Evolutionary conservation across 2,888 invertebrate genomes (phyloP).

Genomic region (Antitype chi): DNA sequence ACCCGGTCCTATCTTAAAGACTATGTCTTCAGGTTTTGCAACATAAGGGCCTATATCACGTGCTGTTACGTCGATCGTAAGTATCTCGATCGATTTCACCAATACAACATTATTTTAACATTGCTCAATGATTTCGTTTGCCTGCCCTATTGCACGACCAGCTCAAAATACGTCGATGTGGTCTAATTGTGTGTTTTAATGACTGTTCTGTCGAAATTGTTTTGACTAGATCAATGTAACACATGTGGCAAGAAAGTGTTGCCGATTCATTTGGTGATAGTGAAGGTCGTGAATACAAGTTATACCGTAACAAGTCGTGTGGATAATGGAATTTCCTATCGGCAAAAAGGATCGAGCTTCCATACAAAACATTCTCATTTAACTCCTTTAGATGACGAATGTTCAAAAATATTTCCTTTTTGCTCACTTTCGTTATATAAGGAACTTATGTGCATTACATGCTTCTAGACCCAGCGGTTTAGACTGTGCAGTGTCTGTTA

Average conservation of each 20-base stretch:
- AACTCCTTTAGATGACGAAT: not conserved
- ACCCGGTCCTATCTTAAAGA: not conserved
- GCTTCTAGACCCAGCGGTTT: not conserved
- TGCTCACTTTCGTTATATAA: not conserved
- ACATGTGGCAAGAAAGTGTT: slow-evolving; percentile 15
- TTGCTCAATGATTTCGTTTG: slow-evolving; percentile 40
- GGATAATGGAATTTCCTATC: not conserved
- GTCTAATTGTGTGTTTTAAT: slow-evolving; percentile 40
- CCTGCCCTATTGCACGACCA: slow-evolving; percentile 18
- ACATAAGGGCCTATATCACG: slow-evolving; percentile 6
- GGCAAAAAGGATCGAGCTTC: not conserved
- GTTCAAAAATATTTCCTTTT: not conserved
- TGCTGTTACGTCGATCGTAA: slow-evolving; percentile 18
- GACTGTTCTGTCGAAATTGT: slow-evolving; percentile 46
- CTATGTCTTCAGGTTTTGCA: not conserved
- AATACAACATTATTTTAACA: slow-evolving; percentile 22
- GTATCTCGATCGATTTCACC: slow-evolving; percentile 32
- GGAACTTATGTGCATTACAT: not conserved
- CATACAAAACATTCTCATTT: not conserved
- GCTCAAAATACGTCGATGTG: slow-evolving; percentile 28
- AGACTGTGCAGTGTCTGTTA: not conserved
- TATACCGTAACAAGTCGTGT: not conserved
- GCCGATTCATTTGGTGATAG: slow-evolving; percentile 13
- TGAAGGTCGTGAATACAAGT: slow-evolving; percentile 10
- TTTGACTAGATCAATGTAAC: slow-evolving; percentile 14